These are phyloP conservation scores for Eristalis pertinax DNA, from an alignment of 2,888 invertebrate genomes.

Conservation along the genomic window DNA sequence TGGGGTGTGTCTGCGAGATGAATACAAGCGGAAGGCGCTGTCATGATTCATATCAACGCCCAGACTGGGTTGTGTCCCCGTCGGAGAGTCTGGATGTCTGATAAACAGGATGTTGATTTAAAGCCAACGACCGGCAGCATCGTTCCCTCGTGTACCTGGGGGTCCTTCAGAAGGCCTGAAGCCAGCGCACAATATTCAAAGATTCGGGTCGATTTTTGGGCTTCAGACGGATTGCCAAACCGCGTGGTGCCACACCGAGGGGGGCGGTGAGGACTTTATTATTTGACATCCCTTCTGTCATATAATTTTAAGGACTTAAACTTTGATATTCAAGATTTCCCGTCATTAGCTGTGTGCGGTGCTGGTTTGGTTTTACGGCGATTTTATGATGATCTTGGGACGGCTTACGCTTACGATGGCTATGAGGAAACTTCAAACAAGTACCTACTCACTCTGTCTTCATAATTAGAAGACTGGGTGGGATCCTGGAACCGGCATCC, in stretches of 20 bases:
- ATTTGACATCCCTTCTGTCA: conserved; percentile 3
- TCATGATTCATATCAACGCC: conserved; percentile 55
- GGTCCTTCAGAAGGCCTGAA: not conserved
- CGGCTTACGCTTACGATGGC: not conserved
- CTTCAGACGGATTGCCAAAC: conserved; percentile 43
- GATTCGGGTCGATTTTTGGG: conserved; percentile 31
- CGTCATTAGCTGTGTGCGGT: conserved; percentile 42
- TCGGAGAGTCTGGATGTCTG: conserved; percentile 23
- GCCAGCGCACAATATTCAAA: conserved; percentile 23
- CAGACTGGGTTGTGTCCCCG: conserved; percentile 3
- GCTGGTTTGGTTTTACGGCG: not conserved
- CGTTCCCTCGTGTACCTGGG: conserved; percentile 38
- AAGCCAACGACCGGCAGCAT: conserved; percentile 49
- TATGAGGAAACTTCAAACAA: not conserved
- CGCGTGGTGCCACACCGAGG: conserved; percentile 44
- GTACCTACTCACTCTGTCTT: not conserved
- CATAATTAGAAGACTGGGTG: not conserved
- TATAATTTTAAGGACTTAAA: conserved; percentile 34
- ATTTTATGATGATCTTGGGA: conserved; percentile 1
- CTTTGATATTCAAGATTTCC: conserved; percentile 60
- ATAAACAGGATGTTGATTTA: conserved; percentile 68
- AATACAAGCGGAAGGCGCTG: conserved; percentile 63
- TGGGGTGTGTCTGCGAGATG: conserved; percentile 46
- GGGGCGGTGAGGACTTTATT: not conserved
- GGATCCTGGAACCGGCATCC: not conserved